phyloP scores from a whole-genome alignment of 2,888 invertebrate genomes.

The Cheilosia urbana region DNA sequence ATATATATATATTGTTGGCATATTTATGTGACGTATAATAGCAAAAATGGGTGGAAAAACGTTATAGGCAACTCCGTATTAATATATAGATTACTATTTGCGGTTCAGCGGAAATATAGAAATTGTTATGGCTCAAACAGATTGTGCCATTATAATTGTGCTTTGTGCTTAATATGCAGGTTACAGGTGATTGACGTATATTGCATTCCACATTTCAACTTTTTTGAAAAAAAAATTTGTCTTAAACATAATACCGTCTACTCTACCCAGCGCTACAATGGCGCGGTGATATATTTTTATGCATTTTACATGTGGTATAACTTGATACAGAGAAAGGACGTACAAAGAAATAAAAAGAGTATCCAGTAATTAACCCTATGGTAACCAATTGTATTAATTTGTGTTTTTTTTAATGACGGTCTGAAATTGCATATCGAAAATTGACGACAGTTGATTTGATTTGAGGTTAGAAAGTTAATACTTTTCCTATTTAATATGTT shows the following conservation, averaged over 20 bases:
- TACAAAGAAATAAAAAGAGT: conserved; percentile 8
- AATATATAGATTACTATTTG: no score
- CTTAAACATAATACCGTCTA: conserved; percentile 3
- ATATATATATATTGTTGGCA: no score
- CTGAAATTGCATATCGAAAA: conserved; percentile 41
- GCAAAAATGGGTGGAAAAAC: no score
- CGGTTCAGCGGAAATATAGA: no score
- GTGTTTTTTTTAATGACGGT: conserved; percentile 1
- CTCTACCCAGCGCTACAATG: background rate
- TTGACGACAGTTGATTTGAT: conserved; percentile 48
- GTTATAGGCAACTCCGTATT: no score
- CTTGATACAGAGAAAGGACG: conserved; percentile 23
- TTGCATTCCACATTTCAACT: conserved; percentile 49
- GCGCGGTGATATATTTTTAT: background rate
- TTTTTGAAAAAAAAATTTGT: no score
- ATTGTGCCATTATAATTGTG: conserved; percentile 44
- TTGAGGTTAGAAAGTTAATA: conserved; percentile 68
- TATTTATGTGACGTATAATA: no score
- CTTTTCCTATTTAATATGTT: conserved; percentile 50
- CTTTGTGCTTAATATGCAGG: conserved; percentile 45
- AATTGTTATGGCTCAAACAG: conserved; percentile 1
- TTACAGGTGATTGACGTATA: conserved; percentile 49
- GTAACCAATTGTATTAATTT: conserved; percentile 22
- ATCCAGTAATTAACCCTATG: conserved; percentile 55
- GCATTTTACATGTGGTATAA: conserved; percentile 10